Evolutionary conservation across 2,797 vertebrate genomes (phyloP).

Genomic region (Stomatorhinus walkeri): DNA sequence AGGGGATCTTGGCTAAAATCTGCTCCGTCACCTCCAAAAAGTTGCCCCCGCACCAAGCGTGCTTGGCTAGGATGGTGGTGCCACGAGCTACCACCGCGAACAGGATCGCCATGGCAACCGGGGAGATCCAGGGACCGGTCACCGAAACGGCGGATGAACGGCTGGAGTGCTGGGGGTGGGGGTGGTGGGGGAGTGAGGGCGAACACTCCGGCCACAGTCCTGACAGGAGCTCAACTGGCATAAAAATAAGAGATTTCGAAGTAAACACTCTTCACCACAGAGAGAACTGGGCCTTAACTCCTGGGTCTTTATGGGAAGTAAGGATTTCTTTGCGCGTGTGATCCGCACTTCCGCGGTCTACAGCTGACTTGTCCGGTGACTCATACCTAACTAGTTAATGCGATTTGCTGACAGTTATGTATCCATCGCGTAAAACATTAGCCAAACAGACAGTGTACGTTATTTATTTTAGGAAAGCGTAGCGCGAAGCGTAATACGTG

Average conservation of each 20-base stretch:
- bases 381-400: not conserved
- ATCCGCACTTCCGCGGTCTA: not conserved
- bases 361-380: not conserved
- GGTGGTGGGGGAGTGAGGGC: not conserved
- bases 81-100: conserved; percentile 93
- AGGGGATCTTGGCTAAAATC: conserved; percentile 90
- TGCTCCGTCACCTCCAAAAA: conserved; percentile 97
- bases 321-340: not conserved
- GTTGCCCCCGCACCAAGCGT: conserved; percentile 93
- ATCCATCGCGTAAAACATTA: not conserved
- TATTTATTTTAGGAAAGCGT: not conserved
- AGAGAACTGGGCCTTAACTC: not conserved
- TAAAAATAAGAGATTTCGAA: not conserved
- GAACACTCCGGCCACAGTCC: not conserved
- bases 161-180: not conserved
- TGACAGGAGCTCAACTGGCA: not conserved
- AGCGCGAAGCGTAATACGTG: not conserved
- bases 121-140: conserved; percentile 9
- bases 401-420: not conserved
- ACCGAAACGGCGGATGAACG: not conserved
- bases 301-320: not conserved
- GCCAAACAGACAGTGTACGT: not conserved
- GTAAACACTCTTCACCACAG: not conserved
- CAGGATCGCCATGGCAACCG: conserved; percentile 85
- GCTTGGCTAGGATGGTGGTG: conserved; percentile 91